Conservation (phyloP, 1,140 invertebrate genomes). For the Streblospio benedicti region DNA sequence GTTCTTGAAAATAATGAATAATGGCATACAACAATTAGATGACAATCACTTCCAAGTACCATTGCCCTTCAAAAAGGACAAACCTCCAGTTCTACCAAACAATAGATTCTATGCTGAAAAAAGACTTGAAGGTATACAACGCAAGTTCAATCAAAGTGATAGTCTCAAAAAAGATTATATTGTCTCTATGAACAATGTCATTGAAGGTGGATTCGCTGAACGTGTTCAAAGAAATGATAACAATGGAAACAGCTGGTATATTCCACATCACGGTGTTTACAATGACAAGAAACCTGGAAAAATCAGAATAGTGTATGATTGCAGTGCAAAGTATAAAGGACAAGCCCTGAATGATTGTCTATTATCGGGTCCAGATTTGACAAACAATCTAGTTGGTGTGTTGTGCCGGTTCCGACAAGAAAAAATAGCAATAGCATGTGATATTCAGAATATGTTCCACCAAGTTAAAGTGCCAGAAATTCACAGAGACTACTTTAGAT, state of each 20-base stretch:
- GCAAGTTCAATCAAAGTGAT: neutral
- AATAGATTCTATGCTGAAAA: neutral
- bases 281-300: constrained; percentile 19
- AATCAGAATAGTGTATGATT: constrained; percentile 24
- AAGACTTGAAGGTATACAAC: neutral
- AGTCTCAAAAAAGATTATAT: neutral
- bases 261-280: constrained; percentile 24
- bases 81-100: constrained; percentile 1
- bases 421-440: constrained; percentile 15
- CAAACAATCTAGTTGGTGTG: constrained; percentile 14
- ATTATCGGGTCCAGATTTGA: constrained; percentile 21
- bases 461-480: constrained; percentile 13
- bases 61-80: neutral
- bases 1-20: neutral
- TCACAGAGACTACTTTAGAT: constrained; percentile 17
- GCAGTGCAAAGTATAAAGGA: constrained; percentile 12
- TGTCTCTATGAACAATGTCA: neutral
- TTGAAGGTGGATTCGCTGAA: neutral
- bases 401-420: constrained; percentile 19
- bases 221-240: neutral
- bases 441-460: constrained; percentile 25
- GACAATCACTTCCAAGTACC: neutral
- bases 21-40: neutral
- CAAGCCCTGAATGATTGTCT: constrained; percentile 21
- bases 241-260: constrained; percentile 10